These are phyloP conservation scores for Bombyx mori DNA, from an alignment of 1,140 invertebrate species.

Conservation along the genomic window DNA sequence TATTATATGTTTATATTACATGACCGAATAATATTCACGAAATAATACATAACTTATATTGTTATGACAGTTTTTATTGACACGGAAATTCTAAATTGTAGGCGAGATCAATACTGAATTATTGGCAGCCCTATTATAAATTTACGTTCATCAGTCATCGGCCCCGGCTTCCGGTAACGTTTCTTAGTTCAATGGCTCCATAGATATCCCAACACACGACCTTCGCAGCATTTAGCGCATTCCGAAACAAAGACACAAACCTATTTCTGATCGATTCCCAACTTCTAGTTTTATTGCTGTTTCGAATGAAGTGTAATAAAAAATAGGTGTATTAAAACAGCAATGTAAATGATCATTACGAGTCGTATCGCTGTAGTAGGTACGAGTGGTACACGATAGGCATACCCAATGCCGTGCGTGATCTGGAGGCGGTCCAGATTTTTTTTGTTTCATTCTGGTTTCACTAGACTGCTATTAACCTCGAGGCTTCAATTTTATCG, in stretches of 20 bases:
- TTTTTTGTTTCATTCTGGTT: conserved; percentile 9
- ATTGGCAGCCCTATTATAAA: conserved; percentile 28
- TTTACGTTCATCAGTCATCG: conserved; percentile 53
- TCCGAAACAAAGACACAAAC: conserved; percentile 5
- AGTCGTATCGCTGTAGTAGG: not conserved
- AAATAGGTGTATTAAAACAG: no score
- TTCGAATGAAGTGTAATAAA: not conserved
- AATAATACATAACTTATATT: no score
- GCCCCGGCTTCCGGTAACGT: conserved; percentile 52
- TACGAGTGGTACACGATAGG: not conserved
- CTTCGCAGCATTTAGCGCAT: conserved; percentile 37
- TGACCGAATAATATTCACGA: no score
- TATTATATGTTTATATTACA: no score
- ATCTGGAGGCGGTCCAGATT: conserved; percentile 6
- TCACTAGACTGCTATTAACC: conserved; percentile 6
- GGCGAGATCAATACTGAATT: not conserved
- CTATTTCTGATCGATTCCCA: not conserved
- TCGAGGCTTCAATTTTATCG: conserved; percentile 2
- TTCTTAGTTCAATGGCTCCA: conserved; percentile 58
- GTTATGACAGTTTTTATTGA: no score
- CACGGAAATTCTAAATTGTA: no score
- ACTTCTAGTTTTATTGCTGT: conserved; percentile 9
- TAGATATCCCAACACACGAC: conserved; percentile 40
- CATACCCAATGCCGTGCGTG: conserved; percentile 3
- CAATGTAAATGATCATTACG: conserved; percentile 1